Evolutionary conservation across 1,140 invertebrate species (phyloP), one percentile per base, ranked within the genome.

Genomic region (Monomorium pharaonis): DNA sequence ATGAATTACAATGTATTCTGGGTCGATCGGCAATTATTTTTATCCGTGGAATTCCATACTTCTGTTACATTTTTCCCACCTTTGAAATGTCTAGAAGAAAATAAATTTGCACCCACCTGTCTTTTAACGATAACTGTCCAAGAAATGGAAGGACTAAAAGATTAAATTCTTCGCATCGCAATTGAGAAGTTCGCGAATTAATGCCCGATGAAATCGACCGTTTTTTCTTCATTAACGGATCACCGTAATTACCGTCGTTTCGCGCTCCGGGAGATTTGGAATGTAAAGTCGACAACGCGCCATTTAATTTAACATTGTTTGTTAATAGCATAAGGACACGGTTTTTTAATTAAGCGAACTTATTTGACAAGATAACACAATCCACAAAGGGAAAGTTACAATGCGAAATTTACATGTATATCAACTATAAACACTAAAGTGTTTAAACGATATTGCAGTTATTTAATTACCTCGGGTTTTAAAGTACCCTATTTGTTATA

Each of bases 181-280:
- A 69, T 37, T 49, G n/a, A 80, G n/a, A 63, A 27, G 44, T 51
- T 2, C 7, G 18, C 37, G 3, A 76, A 42, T 60, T 76, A 51
- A 60, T 21, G 24, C n/a, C 21, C n/a, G 21, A 30, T 51, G 2
- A 21, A 51, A 80, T 80, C 6, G 69, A 49, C 3, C 9, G 24
- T 65, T 80, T 42, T 67, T 69, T 49, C 27, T 80, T 37, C 37
- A 63, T 77, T 47, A 63, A 63, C 37, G n/a, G 37, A 54, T 27
- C 9, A 2, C 24, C 18, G 37, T 67, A 51, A 69, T 80, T n/a
- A 42, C 21, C n/a, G 42, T 21, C 18, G 30, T 51, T 54, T 51
- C 9, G 49, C 3, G 18, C 21, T 75, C 21, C 21, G 14, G 12
- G 2, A 33, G 3, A 24, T 58, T 3, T 65, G 14, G 30, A 14